phyloP scores from a whole-genome alignment of 1,140 invertebrate genomes.

The Akabosia matsudoensis region DNA sequence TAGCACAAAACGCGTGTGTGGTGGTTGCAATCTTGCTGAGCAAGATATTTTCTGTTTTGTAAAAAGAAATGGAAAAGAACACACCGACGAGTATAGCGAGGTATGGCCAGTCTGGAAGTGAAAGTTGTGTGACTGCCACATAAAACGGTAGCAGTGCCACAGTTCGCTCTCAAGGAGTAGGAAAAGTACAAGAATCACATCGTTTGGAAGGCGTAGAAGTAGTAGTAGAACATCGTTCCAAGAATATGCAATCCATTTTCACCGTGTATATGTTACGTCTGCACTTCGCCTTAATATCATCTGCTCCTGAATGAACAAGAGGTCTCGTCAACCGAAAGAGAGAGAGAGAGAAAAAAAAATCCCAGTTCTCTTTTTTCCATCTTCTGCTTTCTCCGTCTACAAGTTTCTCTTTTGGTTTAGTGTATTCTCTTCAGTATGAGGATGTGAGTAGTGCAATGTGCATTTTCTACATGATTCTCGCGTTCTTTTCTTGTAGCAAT shows the following conservation, averaged over 20 bases:
- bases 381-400: not conserved
- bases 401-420: not conserved
- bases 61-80: too few relatives aligned
- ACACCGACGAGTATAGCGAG: too few relatives aligned
- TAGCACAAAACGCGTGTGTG: too few relatives aligned
- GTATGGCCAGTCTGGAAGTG: too few relatives aligned
- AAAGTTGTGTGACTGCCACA: too few relatives aligned
- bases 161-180: not conserved
- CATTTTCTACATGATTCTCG: not conserved
- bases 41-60: too few relatives aligned
- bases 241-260: not conserved
- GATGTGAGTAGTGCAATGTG: not conserved
- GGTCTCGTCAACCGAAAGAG: too few relatives aligned
- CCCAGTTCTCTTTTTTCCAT: not conserved
- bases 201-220: not conserved
- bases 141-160: not conserved
- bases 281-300: not conserved
- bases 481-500: too few relatives aligned
- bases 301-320: not conserved
- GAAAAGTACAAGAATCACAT: conserved; percentile 14
- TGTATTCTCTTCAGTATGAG: not conserved
- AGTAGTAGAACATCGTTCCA: conserved; percentile 11
- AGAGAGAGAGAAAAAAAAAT: conserved; percentile 6
- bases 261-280: not conserved
- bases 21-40: too few relatives aligned